Evolutionary conservation across 1,140 invertebrate species (phyloP), one percentile per base, ranked within the genome.

Genomic region (Ooceraea biroi): DNA sequence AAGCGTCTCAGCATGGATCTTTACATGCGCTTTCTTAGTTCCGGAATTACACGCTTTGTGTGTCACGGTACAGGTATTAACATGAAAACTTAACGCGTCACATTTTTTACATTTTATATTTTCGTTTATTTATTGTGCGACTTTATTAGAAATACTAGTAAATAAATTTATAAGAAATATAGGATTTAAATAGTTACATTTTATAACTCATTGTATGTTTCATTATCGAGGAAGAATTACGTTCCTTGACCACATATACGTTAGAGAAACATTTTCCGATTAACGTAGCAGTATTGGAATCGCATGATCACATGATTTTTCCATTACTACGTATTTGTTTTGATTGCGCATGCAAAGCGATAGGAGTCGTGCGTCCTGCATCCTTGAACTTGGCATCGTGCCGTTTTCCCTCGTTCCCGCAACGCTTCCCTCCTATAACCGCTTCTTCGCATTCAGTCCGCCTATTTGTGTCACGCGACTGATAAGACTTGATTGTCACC

Each of bases 381-480:
- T 82, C 91, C 91, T 93, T 93, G 92, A 93, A 93, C 92, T 93
- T 93, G 92, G 86, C 77, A 71, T 85, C 61, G 68, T 58, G 71
- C 80, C 83, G 41, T 58, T 74, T 85, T 68, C 84, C 80, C 69
- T 57, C 63, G 72, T 63, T 78, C 85, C 25, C 89, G 77, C 68
- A 85, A 74, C 82, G 65, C 66, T 60, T 80, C 84, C 85, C 58
- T 63, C 61, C 82, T 58, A 3, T 44, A 44, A 27, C 73, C 55
- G 22, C 52, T 73, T 82, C 77, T 84, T 85, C 76, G 74, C 83
- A 60, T 83, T 55, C 85, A 92, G 73, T 87, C 58, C 22, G 74
- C 48, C 85, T 87, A 88, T 90, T 87, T 87, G 68, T 60, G 87
- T 85, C 73, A 86, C 55, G 44, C 84, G 83, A 65, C 71, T 89